Conservation (phyloP, 2,888 invertebrate species). For the Ferrisia virgata region DNA sequence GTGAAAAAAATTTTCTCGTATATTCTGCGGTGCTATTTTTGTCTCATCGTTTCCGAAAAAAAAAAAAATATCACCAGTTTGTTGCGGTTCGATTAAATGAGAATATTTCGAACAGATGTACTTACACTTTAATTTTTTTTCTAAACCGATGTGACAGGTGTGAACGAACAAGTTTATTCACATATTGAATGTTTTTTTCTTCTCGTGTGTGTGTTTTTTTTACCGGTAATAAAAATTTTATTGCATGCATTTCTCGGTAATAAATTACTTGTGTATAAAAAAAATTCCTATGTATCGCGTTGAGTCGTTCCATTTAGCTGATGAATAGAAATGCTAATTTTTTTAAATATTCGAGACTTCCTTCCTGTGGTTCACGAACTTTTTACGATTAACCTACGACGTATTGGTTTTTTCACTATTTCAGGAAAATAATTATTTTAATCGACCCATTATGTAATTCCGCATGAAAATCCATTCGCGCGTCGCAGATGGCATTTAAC, state of each 20-base stretch:
- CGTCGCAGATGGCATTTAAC: neutral
- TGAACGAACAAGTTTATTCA: constrained; percentile 18
- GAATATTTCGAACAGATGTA: neutral
- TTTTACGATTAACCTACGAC: neutral
- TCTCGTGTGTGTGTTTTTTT: neutral
- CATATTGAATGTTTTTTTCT: neutral
- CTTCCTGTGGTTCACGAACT: constrained; percentile 26
- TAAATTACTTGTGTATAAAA: neutral
- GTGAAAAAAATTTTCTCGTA: neutral
- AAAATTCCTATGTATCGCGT: neutral
- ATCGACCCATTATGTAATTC: neutral
- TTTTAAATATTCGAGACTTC: constrained; percentile 28
- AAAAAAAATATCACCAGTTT: neutral
- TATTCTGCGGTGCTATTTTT: too few relatives aligned
- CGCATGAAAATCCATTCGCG: neutral
- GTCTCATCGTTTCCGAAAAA: neutral
- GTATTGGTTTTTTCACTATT: neutral
- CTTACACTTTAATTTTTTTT: neutral
- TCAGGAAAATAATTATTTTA: neutral
- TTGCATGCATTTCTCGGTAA: constrained; percentile 16
- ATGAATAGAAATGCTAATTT: constrained; percentile 27
- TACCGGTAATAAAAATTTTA: constrained; percentile 18
- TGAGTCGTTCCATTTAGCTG: constrained; percentile 3
- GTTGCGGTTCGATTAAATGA: neutral
- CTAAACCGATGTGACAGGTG: neutral